These are phyloP conservation scores for Philantomba maxwellii DNA, from an alignment of 2,113 vertebrate species.

Conservation along the genomic window DNA sequence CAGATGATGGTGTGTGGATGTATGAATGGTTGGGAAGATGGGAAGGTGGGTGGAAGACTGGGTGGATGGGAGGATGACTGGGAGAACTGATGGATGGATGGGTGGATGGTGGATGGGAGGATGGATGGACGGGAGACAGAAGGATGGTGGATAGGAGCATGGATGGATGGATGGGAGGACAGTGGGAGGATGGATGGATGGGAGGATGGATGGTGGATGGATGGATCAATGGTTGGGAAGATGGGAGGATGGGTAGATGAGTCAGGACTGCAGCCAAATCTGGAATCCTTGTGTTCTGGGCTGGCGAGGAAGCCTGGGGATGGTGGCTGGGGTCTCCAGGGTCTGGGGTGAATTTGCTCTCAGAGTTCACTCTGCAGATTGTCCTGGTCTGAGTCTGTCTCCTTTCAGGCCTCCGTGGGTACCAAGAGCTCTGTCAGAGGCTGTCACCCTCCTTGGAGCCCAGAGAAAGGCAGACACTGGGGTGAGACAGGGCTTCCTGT, in stretches of 20 bases:
- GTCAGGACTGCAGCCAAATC: too few species aligned
- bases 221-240: background rate
- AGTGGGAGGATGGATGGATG: background rate
- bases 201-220: background rate
- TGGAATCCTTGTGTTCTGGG: background rate
- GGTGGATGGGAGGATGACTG: background rate
- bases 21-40: background rate
- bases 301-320: too few species aligned
- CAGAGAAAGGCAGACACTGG: background rate
- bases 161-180: too few species aligned
- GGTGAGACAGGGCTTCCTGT: background rate
- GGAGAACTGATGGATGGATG: background rate
- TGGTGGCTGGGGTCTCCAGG: background rate
- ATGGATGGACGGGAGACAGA: background rate
- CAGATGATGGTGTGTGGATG: background rate
- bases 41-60: background rate
- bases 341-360: background rate
- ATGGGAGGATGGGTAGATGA: background rate
- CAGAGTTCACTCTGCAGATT: background rate
- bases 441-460: background rate
- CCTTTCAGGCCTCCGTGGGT: background rate
- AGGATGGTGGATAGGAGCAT: background rate
- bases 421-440: background rate
- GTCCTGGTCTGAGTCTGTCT: too few species aligned
- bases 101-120: background rate